Conservation (phyloP, 1,140 invertebrate genomes). For the Antheraea pernyi region DNA sequence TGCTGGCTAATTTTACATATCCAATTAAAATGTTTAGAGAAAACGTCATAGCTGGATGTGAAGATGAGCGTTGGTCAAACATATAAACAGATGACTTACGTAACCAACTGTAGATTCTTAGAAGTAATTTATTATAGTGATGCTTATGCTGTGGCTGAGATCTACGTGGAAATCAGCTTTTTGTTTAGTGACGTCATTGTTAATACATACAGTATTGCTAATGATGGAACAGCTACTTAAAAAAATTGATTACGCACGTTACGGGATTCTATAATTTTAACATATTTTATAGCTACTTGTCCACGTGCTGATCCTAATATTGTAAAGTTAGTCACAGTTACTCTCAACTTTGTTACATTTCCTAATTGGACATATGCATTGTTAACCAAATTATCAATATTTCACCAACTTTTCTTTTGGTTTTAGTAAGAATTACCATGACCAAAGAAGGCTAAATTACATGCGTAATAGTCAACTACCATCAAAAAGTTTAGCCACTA, state of each 20-base stretch:
- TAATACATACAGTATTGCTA: slow-evolving; percentile 25
- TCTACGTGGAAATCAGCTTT: slow-evolving; percentile 58
- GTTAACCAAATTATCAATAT: too few species aligned
- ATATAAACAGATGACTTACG: slow-evolving; percentile 46
- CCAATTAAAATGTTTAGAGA: slow-evolving; percentile 16
- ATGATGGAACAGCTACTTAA: slow-evolving; percentile 6
- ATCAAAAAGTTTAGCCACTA: too few species aligned
- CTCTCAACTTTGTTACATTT: too few species aligned
- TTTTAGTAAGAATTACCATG: too few species aligned
- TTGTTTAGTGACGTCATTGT: slow-evolving; percentile 57
- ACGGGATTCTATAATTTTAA: too few species aligned
- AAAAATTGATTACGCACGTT: not conserved
- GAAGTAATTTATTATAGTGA: slow-evolving; percentile 58
- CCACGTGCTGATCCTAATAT: too few species aligned
- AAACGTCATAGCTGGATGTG: slow-evolving; percentile 17
- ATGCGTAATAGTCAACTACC: too few species aligned
- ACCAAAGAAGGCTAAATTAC: too few species aligned
- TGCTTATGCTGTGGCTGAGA: slow-evolving; percentile 43
- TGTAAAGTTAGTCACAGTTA: too few species aligned
- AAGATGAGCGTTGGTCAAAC: slow-evolving; percentile 37
- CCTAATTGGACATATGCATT: too few species aligned
- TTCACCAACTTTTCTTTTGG: too few species aligned
- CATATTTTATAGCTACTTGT: too few species aligned
- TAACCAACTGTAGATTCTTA: slow-evolving; percentile 55
- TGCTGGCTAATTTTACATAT: slow-evolving; percentile 9